A percentile compares a stretch with the other conserved stretches of the same genome.
phyloP scores from a whole-genome alignment of 2,113 vertebrate genomes.

The Crotalus helleri region DNA sequence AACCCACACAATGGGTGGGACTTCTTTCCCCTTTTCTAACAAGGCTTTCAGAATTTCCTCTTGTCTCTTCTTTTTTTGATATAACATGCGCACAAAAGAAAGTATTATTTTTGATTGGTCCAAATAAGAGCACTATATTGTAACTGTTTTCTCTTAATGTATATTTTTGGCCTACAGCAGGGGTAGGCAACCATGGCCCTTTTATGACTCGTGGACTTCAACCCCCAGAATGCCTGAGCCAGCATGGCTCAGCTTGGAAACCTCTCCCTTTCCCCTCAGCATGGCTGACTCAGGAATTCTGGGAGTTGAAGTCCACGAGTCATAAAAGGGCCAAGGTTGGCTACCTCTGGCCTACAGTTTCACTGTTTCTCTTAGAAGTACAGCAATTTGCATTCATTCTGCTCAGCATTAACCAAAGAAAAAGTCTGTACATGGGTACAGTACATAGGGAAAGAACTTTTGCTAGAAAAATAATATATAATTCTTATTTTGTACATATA shows the following conservation, averaged over 20 bases:
- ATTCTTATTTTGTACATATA: background rate
- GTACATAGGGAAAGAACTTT: background rate
- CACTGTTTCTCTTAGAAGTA: background rate
- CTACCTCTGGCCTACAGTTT: background rate
- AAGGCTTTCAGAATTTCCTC: background rate
- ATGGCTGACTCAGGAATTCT: too few species aligned
- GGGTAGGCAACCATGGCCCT: too few species aligned
- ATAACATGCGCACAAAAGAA: background rate
- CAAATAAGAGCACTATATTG: background rate
- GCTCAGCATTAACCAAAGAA: background rate
- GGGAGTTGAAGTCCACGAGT: too few species aligned
- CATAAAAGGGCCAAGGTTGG: too few species aligned
- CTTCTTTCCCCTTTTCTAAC: background rate
- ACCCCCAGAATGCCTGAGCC: too few species aligned
- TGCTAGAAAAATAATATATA: background rate
- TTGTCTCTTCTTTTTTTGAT: background rate
- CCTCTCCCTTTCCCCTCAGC: too few species aligned
- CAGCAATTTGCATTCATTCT: accelerated
- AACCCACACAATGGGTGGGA: background rate
- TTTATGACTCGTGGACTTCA: too few species aligned
- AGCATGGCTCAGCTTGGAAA: too few species aligned
- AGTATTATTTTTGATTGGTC: background rate
- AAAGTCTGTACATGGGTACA: background rate
- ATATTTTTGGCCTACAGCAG: background rate
- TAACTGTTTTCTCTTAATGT: background rate